These are phyloP conservation scores for Caenorhabditis inopinata DNA, from an alignment of 1,140 invertebrate species.

Conservation along the genomic window DNA sequence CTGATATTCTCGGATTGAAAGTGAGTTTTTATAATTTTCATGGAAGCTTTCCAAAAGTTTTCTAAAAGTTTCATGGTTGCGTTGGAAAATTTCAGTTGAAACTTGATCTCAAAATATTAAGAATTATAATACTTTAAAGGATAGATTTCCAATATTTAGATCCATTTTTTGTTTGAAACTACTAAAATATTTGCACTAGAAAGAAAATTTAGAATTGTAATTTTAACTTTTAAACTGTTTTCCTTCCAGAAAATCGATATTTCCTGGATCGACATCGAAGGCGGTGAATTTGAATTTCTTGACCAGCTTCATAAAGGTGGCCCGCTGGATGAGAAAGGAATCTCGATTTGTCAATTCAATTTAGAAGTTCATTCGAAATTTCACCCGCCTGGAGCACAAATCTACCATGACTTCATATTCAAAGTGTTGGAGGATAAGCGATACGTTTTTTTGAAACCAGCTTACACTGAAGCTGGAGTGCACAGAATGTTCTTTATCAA, in stretches of 20 bases:
- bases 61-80: no score
- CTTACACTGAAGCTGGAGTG: not conserved
- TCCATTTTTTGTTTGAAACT: no score
- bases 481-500: conserved; percentile 19
- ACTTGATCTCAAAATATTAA: no score
- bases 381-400: not conserved
- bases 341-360: not conserved
- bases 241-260: conserved; percentile 26
- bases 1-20: not conserved
- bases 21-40: not conserved
- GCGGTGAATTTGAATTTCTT: not conserved
- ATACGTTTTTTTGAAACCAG: not conserved
- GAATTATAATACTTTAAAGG: no score
- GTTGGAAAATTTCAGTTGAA: no score
- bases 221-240: not conserved
- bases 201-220: not conserved
- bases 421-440: not conserved
- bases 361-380: not conserved
- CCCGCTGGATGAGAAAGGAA: no score
- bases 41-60: no score
- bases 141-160: no score
- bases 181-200: no score
- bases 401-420: conserved; percentile 8
- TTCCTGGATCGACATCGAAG: conserved; percentile 14
- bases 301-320: not conserved